phyloP scores from a whole-genome alignment of 2,797 vertebrate species.

The Ficedula albicollis region DNA sequence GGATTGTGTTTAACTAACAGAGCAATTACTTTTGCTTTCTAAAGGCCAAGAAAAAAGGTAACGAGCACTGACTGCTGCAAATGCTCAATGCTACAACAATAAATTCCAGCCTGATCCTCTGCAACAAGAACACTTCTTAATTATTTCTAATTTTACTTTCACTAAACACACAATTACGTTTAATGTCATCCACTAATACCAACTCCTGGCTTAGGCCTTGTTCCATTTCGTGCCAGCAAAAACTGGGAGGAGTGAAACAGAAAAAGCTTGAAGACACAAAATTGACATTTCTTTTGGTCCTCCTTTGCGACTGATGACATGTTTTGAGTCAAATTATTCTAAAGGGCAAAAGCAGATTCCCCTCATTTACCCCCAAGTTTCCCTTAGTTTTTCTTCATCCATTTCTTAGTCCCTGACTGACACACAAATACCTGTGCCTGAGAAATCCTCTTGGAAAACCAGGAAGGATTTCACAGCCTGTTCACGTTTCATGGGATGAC shows the following conservation, averaged over 20 bases:
- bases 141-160: not conserved
- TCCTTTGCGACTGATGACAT: not conserved
- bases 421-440: not conserved
- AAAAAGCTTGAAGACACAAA: not conserved
- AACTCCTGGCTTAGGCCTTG: not conserved
- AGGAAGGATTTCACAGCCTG: not conserved
- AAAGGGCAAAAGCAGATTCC: not conserved
- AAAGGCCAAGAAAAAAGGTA: not conserved
- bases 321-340: not conserved
- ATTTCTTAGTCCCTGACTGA: not conserved
- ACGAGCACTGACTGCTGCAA: not conserved
- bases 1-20: not conserved
- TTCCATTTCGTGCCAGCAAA: not conserved
- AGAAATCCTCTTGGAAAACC: not conserved
- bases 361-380: not conserved
- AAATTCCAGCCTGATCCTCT: not conserved
- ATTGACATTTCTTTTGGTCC: not conserved
- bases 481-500: fast-evolving
- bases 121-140: not conserved
- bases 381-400: not conserved
- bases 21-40: not conserved
- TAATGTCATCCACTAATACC: not conserved
- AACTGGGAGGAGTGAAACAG: not conserved
- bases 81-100: not conserved
- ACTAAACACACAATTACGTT: not conserved